Evolutionary conservation across 2,113 vertebrate genomes (phyloP).

Genomic region (Gallinago jamesoni): DNA sequence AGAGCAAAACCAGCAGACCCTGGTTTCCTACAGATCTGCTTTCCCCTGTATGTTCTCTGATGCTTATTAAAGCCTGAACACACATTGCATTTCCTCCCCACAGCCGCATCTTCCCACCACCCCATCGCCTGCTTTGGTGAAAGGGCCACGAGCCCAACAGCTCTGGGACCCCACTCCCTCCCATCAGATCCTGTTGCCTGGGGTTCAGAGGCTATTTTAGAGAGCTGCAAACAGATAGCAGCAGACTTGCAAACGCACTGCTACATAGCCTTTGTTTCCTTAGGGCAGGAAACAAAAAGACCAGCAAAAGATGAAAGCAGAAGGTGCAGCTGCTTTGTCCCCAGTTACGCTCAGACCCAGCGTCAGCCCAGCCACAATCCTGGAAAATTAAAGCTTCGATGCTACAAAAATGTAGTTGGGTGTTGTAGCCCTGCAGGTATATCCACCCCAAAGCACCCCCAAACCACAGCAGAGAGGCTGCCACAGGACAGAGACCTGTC

Average conservation of each 20-base stretch:
- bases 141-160: neutral
- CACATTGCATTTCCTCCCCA: neutral
- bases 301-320: neutral
- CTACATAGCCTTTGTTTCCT: neutral
- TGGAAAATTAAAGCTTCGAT: neutral
- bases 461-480: neutral
- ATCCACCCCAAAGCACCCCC: fast-evolving
- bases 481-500: neutral
- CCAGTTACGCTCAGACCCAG: neutral
- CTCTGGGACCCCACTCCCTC: neutral
- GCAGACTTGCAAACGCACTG: neutral
- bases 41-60: neutral
- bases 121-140: neutral
- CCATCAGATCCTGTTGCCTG: neutral
- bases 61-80: neutral
- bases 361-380: neutral
- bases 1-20: neutral
- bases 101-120: neutral
- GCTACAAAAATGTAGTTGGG: neutral
- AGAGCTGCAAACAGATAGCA: neutral
- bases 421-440: neutral
- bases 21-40: neutral
- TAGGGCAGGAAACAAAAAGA: neutral
- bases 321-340: neutral
- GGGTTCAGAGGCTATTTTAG: neutral